Evolutionary conservation across 2,797 vertebrate species (phyloP), one percentile per base, ranked within the genome.

Genomic region (Clamator glandarius): DNA sequence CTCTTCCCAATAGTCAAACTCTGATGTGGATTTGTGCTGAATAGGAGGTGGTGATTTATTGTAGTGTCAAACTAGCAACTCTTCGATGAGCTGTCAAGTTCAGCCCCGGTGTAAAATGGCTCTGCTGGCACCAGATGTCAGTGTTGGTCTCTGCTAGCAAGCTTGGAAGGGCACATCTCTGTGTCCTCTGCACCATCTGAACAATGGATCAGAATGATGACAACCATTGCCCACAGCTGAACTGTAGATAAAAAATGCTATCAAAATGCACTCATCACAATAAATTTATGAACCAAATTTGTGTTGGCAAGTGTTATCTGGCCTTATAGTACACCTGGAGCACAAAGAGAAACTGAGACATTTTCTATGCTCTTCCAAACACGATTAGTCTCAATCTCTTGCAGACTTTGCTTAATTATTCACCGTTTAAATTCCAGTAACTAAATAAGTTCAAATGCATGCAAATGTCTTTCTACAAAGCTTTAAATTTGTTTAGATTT

Each of bases 61-160:
- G 61, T 28, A 5, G 25, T 5, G 23, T 46, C 72, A 81, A 89
- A 44, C 35, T 5, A 33, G 77, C 18, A 84, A 31, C 70, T 84
- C 48, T 89, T 87, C 77, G 63, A 68, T 28, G 44, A 75, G 11
- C 29, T 31, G 69, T 54, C 5, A 14, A 31, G 64, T 15, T 41
- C 50, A 66, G 79, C 57, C 46, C 51, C 50, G 14, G 63, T 90
- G 82, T 57, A 84, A 92, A 93, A 72, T 59, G 67, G 80, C 50
- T 76, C 63, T 48, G 28, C 88, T 92, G 93, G 95, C 97, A 96
- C 92, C 97, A 98, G 98, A 93, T 97, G 98, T 97, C 98, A 97
- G 97, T 98, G 96, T 98, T 95, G 97, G 87, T 61, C 97, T 83
- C 72, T 44, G n/a, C 78, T 84, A 51, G 25, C 61, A 28, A 41